These are phyloP conservation scores for Thalassophryne amazonica DNA, from an alignment of 2,797 vertebrate species.

Conservation along the genomic window DNA sequence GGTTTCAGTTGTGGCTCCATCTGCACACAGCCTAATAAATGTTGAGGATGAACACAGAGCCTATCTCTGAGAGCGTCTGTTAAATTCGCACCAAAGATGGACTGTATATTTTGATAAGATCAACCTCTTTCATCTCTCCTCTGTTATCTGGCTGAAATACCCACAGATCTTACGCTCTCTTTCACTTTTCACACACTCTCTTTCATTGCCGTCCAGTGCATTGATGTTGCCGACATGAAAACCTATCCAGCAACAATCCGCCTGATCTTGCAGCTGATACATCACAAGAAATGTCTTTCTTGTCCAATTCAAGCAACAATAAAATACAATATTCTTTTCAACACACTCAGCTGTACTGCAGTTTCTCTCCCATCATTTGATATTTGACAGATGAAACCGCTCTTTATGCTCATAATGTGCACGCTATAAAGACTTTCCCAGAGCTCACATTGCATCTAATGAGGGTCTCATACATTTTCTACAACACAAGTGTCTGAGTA, in stretches of 20 bases:
- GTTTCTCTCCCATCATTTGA: constrained; percentile 25
- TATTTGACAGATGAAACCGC: constrained; percentile 60
- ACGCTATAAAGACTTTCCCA: constrained; percentile 5
- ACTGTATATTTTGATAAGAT: constrained; percentile 36
- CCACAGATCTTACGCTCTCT: constrained; percentile 12
- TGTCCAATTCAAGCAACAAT: constrained; percentile 59
- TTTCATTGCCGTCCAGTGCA: constrained; percentile 53
- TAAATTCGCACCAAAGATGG: constrained; percentile 26
- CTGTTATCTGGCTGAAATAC: constrained; percentile 22
- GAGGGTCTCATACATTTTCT: constrained; percentile 43
- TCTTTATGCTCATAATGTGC: constrained; percentile 61
- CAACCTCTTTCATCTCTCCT: constrained; percentile 48
- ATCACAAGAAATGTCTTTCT: constrained; percentile 46
- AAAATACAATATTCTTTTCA: constrained; percentile 59
- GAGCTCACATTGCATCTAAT: constrained; percentile 60
- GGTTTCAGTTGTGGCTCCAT: constrained; percentile 17
- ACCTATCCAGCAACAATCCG: constrained; percentile 48
- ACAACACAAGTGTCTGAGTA: constrained; percentile 14
- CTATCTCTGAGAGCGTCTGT: constrained; percentile 14
- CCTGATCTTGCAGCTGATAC: constrained; percentile 51
- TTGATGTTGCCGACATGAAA: constrained; percentile 64
- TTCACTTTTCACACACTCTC: constrained; percentile 10
- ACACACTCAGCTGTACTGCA: constrained; percentile 34
- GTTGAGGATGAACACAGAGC: constrained; percentile 7
- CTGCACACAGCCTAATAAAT: constrained; percentile 32